phyloP scores from a whole-genome alignment of 2,797 vertebrate species.

The Silurus lanzhouensis region DNA sequence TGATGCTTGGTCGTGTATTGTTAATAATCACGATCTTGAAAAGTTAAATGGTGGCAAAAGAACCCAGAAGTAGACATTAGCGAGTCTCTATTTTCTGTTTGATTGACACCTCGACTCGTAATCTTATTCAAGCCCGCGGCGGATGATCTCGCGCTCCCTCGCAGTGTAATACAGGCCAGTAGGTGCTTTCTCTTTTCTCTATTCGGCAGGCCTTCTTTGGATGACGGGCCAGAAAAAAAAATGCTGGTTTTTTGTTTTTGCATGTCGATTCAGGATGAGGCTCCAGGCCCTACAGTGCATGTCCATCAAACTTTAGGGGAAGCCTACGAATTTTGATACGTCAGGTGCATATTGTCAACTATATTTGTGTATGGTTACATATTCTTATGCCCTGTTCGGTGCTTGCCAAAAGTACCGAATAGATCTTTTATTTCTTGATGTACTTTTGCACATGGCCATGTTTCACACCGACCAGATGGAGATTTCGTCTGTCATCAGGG shows the following conservation, averaged over 20 bases:
- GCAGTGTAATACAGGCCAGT: conserved; percentile 42
- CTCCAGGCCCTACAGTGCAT: conserved; percentile 22
- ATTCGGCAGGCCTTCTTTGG: neutral
- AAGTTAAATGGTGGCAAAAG: conserved; percentile 23
- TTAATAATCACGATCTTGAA: conserved; percentile 6
- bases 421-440: neutral
- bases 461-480: conserved; percentile 45
- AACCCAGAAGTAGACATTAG: neutral
- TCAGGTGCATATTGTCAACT: neutral
- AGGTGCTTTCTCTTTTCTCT: conserved; percentile 34
- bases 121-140: conserved; percentile 59
- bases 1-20: conserved; percentile 22
- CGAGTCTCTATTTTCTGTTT: conserved; percentile 45
- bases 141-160: conserved; percentile 40
- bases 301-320: conserved; percentile 20
- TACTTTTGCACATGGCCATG: neutral
- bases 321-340: conserved; percentile 4
- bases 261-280: conserved; percentile 15
- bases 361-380: neutral
- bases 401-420: conserved; percentile 51
- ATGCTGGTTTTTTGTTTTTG: conserved; percentile 29
- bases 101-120: conserved; percentile 64
- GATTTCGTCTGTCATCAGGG: conserved; percentile 70
- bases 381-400: neutral
- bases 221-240: conserved; percentile 24